phyloP scores from a whole-genome alignment of 2,113 vertebrate genomes.

The Albula goreensis region DNA sequence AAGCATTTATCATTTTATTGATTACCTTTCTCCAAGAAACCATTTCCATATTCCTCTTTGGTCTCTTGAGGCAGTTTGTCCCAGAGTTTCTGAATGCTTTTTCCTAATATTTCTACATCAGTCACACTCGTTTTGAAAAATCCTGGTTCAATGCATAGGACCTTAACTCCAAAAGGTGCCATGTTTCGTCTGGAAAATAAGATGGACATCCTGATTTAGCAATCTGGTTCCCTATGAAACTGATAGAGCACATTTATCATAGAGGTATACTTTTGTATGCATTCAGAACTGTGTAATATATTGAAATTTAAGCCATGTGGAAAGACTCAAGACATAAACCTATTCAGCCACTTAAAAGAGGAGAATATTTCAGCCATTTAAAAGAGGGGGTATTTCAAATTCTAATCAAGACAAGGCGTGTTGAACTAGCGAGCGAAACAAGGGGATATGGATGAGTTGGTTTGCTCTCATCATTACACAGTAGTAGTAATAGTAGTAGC shows the following conservation, averaged over 20 bases:
- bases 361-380: too few species aligned
- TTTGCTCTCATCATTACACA: too few species aligned
- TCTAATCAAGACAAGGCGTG: too few species aligned
- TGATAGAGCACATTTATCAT: neutral
- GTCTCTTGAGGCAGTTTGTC: slow-evolving; percentile 58
- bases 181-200: slow-evolving; percentile 70
- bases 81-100: slow-evolving; percentile 61
- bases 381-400: too few species aligned
- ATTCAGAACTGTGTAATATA: neutral
- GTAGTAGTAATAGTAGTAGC: too few species aligned
- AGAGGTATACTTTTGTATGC: too few species aligned
- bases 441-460: too few species aligned
- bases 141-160: slow-evolving; percentile 75
- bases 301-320: too few species aligned
- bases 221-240: neutral
- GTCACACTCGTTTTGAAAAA: slow-evolving; percentile 71
- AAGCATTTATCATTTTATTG: neutral
- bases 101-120: slow-evolving; percentile 54
- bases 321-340: too few species aligned
- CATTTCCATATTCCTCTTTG: slow-evolving; percentile 69
- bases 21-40: slow-evolving; percentile 65
- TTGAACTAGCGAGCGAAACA: too few species aligned
- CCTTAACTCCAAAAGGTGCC: slow-evolving; percentile 73
- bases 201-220: neutral
- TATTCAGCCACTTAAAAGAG: too few species aligned